Percentiles rank a stretch among this genome's conserved stretches.
phyloP scores from a whole-genome alignment of 2,888 invertebrate species.

The Lasioglossum oenotherae region DNA sequence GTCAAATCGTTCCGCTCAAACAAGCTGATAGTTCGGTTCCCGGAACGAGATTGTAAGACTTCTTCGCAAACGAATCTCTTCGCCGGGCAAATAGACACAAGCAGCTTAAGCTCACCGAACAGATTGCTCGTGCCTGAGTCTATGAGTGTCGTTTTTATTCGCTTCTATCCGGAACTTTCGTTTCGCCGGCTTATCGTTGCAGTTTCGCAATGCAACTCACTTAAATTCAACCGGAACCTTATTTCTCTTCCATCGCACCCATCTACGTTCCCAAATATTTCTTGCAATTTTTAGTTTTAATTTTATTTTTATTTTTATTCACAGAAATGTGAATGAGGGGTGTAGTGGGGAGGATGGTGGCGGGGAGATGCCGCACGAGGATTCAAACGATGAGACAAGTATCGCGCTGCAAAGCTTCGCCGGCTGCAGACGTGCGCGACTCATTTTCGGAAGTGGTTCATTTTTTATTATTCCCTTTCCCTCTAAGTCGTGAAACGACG shows the following conservation, averaged over 20 bases:
- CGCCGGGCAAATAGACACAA: constrained; percentile 57
- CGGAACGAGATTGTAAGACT: constrained; percentile 50
- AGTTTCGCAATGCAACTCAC: constrained; percentile 1
- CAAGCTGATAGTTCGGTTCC: constrained; percentile 56
- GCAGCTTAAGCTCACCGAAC: constrained; percentile 57
- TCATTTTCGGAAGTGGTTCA: constrained; percentile 76
- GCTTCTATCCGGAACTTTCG: constrained; percentile 15
- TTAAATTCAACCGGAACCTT: not conserved
- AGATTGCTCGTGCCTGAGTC: constrained; percentile 50
- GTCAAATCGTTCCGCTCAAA: constrained; percentile 47
- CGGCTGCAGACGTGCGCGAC: constrained; percentile 57
- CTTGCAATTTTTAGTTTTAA: too few species aligned
- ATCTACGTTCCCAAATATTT: not conserved
- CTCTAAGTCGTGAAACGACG: constrained; percentile 44
- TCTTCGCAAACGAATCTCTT: constrained; percentile 57
- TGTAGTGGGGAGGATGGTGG: not conserved
- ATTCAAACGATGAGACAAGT: constrained; percentile 70
- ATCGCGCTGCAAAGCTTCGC: constrained; percentile 67
- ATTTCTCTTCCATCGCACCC: not conserved
- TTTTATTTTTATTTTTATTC: too few species aligned
- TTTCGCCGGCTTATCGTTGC: constrained; percentile 13
- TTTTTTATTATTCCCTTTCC: constrained; percentile 70
- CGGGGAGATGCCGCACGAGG: constrained; percentile 27
- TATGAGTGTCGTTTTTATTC: constrained; percentile 39
- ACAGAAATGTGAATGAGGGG: not conserved